phyloP scores from a whole-genome alignment of 2,888 invertebrate genomes.

The Pyrrhia umbra region DNA sequence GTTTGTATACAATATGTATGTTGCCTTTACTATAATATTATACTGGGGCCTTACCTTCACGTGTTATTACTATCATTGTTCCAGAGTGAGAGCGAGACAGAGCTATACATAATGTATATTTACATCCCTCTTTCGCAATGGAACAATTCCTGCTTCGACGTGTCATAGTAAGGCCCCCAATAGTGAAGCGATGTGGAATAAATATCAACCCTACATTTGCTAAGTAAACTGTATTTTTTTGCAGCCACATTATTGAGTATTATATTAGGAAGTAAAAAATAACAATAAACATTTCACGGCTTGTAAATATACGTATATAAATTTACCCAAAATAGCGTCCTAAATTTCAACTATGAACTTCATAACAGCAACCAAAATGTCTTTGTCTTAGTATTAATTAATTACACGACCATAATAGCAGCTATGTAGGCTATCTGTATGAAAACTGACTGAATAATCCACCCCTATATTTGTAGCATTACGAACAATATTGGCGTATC shows the following conservation, averaged over 20 bases:
- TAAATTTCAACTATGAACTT: slow-evolving; percentile 2
- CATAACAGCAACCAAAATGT: slow-evolving; percentile 3
- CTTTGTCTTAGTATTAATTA: background rate
- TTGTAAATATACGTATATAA: background rate
- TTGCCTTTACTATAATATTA: background rate
- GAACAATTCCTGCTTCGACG: background rate
- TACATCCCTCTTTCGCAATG: background rate
- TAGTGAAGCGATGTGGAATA: slow-evolving; percentile 37
- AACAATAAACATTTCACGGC: background rate
- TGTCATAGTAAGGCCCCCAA: background rate
- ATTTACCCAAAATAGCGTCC: background rate
- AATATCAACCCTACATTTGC: background rate
- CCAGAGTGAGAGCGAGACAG: background rate
- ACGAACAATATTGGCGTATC: background rate
- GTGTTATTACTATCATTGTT: background rate
- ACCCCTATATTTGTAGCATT: slow-evolving; percentile 13
- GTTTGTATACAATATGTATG: slow-evolving; percentile 42
- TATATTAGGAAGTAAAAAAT: background rate
- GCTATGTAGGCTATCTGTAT: slow-evolving; percentile 6
- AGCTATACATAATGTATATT: background rate
- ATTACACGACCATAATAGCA: slow-evolving; percentile 17
- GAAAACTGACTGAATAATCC: slow-evolving; percentile 11
- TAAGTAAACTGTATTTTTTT: background rate
- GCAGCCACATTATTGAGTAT: too few species aligned
- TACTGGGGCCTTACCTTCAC: too few species aligned